Evolutionary conservation across 2,888 invertebrate species (phyloP).

Genomic region (Zhuqinia jingwanae): DNA sequence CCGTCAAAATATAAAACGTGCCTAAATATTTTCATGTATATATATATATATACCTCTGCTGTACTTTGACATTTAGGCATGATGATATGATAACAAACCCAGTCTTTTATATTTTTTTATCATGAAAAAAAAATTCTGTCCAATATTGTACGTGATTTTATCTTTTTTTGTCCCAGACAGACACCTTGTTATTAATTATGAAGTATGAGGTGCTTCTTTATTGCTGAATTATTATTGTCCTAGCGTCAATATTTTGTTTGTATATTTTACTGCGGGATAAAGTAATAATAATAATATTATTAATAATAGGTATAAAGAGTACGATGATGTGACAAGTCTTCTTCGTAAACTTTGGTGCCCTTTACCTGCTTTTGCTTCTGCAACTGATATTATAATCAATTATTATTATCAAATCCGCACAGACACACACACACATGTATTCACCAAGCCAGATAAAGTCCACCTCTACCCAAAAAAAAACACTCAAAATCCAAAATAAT

Average conservation of each 20-base stretch:
- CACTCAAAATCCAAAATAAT: neutral
- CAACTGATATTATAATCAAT: neutral
- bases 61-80: neutral
- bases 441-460: neutral
- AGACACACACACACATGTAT: neutral
- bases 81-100: too few relatives aligned
- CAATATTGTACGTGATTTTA: constrained; percentile 50
- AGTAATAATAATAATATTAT: neutral
- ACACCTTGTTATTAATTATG: constrained; percentile 45
- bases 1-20: too few relatives aligned
- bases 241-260: neutral
- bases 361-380: constrained; percentile 44
- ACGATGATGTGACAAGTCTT: constrained; percentile 24
- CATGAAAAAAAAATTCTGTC: constrained; percentile 11
- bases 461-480: neutral
- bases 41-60: neutral
- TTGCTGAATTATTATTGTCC: constrained; percentile 17
- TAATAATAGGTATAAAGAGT: neutral
- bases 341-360: constrained; percentile 35
- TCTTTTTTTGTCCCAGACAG: constrained; percentile 12
- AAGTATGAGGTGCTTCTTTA: constrained; percentile 52
- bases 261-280: constrained; percentile 4
- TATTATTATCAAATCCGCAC: constrained; percentile 23
- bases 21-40: neutral
- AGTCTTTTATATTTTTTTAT: too few relatives aligned